These are phyloP conservation scores for Andrena hattorfiana DNA, from an alignment of 2,888 invertebrate species.

Conservation along the genomic window DNA sequence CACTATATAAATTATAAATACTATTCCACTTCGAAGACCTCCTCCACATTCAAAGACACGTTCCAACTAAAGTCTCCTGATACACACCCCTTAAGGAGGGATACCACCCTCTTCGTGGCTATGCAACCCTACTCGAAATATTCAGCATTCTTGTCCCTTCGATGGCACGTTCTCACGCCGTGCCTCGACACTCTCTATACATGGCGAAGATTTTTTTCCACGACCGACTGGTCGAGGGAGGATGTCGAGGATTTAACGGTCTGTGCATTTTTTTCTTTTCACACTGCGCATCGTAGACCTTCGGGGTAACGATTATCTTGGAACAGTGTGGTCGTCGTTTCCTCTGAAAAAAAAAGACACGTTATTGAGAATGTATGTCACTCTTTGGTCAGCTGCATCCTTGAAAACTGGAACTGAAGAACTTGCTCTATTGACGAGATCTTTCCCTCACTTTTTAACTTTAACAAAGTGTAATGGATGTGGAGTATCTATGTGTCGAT, in stretches of 20 bases:
- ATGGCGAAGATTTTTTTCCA: conserved; percentile 64
- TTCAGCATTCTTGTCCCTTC: conserved; percentile 77
- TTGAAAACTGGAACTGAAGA: not conserved
- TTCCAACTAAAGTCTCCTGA: not conserved
- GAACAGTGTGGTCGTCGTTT: conserved; percentile 39
- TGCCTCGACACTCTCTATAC: conserved; percentile 27
- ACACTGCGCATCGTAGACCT: conserved; percentile 41
- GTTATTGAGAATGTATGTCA: conserved; percentile 6
- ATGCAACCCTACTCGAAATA: conserved; percentile 76
- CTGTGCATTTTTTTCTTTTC: conserved; percentile 63
- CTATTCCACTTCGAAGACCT: not conserved
- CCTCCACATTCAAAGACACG: not conserved
- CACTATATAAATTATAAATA: conserved; percentile 29
- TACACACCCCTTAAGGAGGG: conserved; percentile 24
- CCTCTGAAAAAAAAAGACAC: conserved; percentile 21
- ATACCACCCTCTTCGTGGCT: conserved; percentile 71
- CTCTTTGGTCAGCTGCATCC: conserved; percentile 25
- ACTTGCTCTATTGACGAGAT: not conserved
- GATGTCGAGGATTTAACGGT: conserved; percentile 68
- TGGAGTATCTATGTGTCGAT: no score
- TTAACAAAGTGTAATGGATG: no score
- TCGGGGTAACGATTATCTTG: conserved; percentile 38
- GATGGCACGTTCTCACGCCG: conserved; percentile 80
- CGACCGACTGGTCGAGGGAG: conserved; percentile 64
- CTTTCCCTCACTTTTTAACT: no score